Percentiles rank a stretch among this genome's conserved stretches.
These are phyloP conservation scores for Hypomecis punctinalis DNA, from an alignment of 2,888 invertebrate genomes.

Conservation along the genomic window DNA sequence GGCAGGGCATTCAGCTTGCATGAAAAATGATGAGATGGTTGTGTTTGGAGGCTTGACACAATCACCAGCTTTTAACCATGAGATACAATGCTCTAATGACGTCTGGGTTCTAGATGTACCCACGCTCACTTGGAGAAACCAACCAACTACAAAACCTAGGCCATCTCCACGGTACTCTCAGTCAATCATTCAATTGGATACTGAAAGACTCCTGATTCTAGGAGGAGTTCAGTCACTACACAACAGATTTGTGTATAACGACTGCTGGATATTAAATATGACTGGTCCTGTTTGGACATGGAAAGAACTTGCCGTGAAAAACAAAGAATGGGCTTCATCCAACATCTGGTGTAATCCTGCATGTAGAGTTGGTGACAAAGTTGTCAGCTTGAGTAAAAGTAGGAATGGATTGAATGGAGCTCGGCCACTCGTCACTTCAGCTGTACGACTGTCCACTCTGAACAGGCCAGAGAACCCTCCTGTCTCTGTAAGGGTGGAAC, in stretches of 20 bases:
- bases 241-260: constrained; percentile 90
- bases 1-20: constrained; percentile 97
- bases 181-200: constrained; percentile 93
- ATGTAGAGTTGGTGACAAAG: constrained; percentile 90
- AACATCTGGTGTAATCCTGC: constrained; percentile 98
- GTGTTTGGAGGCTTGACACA: constrained; percentile 90
- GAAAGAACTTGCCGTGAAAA: constrained; percentile 90
- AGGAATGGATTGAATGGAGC: constrained; percentile 82
- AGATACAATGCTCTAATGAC: constrained; percentile 89
- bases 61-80: constrained; percentile 76
- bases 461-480: constrained; percentile 74
- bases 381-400: constrained; percentile 89
- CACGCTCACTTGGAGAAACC: constrained; percentile 91
- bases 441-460: constrained; percentile 76
- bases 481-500: constrained; percentile 79
- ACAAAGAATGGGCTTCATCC: constrained; percentile 92
- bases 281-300: constrained; percentile 89
- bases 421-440: constrained; percentile 83
- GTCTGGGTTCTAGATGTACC: constrained; percentile 95
- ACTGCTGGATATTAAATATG: constrained; percentile 96
- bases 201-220: constrained; percentile 90
- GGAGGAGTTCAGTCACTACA: constrained; percentile 96
- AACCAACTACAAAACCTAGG: constrained; percentile 87
- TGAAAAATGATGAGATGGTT: constrained; percentile 93
- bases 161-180: constrained; percentile 96